phyloP scores from a whole-genome alignment of 2,888 invertebrate species.

The Pardosa pseudoannulata region DNA sequence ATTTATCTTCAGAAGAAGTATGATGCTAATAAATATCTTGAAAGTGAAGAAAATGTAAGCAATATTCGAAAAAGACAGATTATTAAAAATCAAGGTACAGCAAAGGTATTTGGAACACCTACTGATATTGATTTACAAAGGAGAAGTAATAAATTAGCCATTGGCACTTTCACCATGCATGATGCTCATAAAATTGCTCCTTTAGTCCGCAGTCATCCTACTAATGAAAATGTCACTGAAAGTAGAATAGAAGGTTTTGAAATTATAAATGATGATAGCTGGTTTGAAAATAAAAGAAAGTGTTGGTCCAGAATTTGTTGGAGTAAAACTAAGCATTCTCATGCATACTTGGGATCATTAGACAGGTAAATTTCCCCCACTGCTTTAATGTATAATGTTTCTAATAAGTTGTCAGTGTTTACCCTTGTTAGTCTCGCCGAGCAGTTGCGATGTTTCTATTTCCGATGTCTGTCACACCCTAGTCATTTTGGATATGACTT shows the following conservation, averaged over 20 bases:
- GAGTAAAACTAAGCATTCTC: slow-evolving; percentile 51
- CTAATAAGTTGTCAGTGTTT: too few species aligned
- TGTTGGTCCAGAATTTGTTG: slow-evolving; percentile 51
- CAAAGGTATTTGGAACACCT: background rate
- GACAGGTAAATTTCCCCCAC: too few species aligned
- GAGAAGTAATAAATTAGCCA: background rate
- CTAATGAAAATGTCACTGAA: background rate
- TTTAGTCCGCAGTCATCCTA: background rate
- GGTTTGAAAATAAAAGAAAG: slow-evolving; percentile 16
- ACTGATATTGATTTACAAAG: background rate
- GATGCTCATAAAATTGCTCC: slow-evolving; percentile 33
- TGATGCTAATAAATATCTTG: too few species aligned
- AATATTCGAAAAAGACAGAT: too few species aligned
- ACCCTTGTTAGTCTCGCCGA: too few species aligned
- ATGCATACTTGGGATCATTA: too few species aligned
- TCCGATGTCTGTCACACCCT: too few species aligned
- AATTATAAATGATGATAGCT: background rate
- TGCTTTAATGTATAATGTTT: too few species aligned
- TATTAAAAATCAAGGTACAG: background rate
- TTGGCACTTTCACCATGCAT: slow-evolving; percentile 23
- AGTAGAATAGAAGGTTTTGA: background rate
- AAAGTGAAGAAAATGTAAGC: too few species aligned
- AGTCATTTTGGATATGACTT: too few species aligned
- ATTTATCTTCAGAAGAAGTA: too few species aligned
- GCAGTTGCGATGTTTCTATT: too few species aligned